A percentile compares a stretch with the other conserved stretches of the same genome.
These are phyloP conservation scores for Ridgeia piscesae DNA, from an alignment of 1,140 invertebrate genomes.

Conservation along the genomic window DNA sequence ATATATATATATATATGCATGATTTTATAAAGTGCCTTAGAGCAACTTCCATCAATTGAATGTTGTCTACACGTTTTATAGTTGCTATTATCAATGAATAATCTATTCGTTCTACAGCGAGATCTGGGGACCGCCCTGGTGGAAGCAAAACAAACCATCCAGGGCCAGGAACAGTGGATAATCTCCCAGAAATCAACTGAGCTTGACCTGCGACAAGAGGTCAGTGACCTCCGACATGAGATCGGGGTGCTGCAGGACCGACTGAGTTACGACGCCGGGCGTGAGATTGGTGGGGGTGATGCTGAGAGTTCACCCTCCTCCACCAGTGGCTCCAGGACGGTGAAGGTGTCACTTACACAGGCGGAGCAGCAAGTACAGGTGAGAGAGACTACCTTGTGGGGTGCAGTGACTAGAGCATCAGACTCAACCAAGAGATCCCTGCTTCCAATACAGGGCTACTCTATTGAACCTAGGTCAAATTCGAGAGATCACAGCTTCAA, in stretches of 20 bases:
- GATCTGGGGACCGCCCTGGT: neutral
- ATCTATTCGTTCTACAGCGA: neutral
- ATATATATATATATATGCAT: no score
- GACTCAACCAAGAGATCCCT: no score
- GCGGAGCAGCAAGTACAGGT: conserved; percentile 7
- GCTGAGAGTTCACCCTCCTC: neutral
- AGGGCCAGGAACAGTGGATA: neutral
- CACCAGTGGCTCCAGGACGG: neutral
- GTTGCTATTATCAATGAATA: no score
- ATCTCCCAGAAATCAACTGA: neutral
- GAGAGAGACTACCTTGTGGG: no score
- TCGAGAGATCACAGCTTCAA: no score
- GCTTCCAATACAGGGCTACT: no score
- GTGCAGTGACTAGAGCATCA: no score
- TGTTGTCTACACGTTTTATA: no score
- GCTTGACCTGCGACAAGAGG: neutral
- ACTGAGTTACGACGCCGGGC: neutral
- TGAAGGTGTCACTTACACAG: neutral
- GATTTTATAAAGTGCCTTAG: no score
- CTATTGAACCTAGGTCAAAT: no score
- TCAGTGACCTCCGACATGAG: neutral
- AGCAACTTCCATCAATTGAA: no score
- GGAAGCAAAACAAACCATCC: neutral
- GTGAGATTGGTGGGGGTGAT: neutral
- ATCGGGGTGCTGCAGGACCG: neutral